Conservation (phyloP, 2,888 invertebrate genomes). For the Nezara viridula region DNA sequence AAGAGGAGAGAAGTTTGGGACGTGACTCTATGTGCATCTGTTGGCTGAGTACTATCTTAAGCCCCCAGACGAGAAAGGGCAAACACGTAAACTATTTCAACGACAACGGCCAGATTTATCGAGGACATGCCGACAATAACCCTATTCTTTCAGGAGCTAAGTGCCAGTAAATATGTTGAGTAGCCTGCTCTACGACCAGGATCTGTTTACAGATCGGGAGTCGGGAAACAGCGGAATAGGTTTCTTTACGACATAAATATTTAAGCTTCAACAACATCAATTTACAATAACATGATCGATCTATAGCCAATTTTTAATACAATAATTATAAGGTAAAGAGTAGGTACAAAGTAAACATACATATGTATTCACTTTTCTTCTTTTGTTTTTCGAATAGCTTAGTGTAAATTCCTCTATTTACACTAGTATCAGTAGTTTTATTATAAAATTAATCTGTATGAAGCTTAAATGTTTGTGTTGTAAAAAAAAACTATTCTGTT, state of each 20-base stretch:
- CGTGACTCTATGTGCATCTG: background rate
- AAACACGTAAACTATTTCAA: constrained; percentile 13
- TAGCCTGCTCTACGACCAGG: background rate
- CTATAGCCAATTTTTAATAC: too few species aligned
- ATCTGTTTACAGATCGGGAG: background rate
- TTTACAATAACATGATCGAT: background rate
- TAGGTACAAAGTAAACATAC: too few species aligned
- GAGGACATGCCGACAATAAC: background rate
- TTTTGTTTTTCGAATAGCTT: too few species aligned
- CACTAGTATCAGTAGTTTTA: too few species aligned
- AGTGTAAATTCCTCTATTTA: too few species aligned
- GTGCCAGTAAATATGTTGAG: background rate
- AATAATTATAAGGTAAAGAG: too few species aligned
- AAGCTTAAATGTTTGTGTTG: too few species aligned
- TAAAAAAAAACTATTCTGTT: too few species aligned
- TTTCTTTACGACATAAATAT: background rate
- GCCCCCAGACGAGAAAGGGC: background rate
- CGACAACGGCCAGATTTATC: background rate
- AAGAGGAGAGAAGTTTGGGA: background rate
- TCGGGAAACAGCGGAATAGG: background rate
- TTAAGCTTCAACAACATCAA: background rate
- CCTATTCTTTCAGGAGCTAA: background rate
- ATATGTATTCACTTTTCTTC: too few species aligned
- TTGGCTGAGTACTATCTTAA: background rate
- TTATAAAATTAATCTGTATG: too few species aligned